These are phyloP conservation scores for Sphenopsis melanotis DNA, from an alignment of 2,797 vertebrate species.

Conservation along the genomic window DNA sequence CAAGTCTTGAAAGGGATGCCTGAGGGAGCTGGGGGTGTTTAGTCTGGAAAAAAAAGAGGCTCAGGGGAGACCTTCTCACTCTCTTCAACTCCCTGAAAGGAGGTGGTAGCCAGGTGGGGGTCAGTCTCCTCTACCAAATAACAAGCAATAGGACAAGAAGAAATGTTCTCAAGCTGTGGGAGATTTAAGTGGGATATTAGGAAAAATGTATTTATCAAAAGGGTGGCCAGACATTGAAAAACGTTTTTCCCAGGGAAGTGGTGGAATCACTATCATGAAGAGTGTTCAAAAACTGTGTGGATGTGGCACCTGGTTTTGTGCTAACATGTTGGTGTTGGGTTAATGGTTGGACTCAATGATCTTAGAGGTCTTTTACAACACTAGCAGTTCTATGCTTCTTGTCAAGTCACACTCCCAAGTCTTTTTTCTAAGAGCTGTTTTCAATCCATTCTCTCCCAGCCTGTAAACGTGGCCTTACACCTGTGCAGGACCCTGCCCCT, in stretches of 20 bases:
- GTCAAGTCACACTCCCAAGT: neutral
- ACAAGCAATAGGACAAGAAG: neutral
- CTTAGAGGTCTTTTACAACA: neutral
- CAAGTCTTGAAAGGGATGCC: neutral
- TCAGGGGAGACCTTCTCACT: neutral
- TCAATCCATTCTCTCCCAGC: neutral
- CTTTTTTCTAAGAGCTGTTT: neutral
- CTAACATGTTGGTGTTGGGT: neutral
- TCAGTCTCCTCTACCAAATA: neutral
- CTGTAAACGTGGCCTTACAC: neutral
- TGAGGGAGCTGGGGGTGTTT: neutral
- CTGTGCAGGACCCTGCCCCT: neutral
- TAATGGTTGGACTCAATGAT: neutral
- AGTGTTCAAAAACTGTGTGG: neutral
- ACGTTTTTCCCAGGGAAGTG: neutral
- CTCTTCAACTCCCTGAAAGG: neutral
- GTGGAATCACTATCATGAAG: neutral
- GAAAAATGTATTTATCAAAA: neutral
- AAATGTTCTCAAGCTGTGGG: neutral
- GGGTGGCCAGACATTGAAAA: neutral
- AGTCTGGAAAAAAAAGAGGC: neutral
- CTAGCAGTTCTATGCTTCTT: neutral
- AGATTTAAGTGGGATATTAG: neutral
- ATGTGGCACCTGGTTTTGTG: neutral
- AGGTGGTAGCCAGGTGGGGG: neutral